Evolutionary conservation across 2,888 invertebrate genomes (phyloP).

Genomic region (Leptogaster cylindrica): DNA sequence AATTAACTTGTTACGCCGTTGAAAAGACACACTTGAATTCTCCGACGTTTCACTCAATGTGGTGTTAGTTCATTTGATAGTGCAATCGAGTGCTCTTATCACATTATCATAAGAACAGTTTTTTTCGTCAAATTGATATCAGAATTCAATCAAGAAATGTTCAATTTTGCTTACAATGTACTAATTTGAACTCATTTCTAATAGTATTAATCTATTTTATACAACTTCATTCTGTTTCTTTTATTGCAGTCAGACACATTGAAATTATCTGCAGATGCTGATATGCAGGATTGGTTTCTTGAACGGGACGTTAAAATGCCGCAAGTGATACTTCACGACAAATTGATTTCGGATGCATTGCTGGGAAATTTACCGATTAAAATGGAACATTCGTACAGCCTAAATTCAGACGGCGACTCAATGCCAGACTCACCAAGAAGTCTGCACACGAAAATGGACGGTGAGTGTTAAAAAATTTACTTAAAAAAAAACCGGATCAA

Average conservation of each 20-base stretch:
- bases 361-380: slow-evolving; percentile 83
- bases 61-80: no score
- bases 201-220: no score
- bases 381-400: slow-evolving; percentile 91
- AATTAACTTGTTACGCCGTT: no score
- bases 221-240: slow-evolving; percentile 41
- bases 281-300: slow-evolving; percentile 73
- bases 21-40: no score
- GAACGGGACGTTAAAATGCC: slow-evolving; percentile 70
- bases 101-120: no score
- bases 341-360: slow-evolving; percentile 73
- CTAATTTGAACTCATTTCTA: no score
- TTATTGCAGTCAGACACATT: slow-evolving; percentile 70
- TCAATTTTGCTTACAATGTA: no score
- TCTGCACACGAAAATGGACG: slow-evolving; percentile 75
- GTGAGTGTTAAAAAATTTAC: slow-evolving; percentile 64
- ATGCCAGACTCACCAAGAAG: slow-evolving; percentile 71
- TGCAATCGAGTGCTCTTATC: no score
- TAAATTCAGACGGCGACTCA: slow-evolving; percentile 75
- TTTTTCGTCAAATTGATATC: no score
- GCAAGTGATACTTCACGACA: slow-evolving; percentile 83
- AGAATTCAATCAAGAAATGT: no score
- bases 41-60: no score
- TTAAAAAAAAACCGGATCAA: no score
- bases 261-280: slow-evolving; percentile 68